phyloP scores from a whole-genome alignment of 2,888 invertebrate species.

The Drosophila nr. perissopoda region DNA sequence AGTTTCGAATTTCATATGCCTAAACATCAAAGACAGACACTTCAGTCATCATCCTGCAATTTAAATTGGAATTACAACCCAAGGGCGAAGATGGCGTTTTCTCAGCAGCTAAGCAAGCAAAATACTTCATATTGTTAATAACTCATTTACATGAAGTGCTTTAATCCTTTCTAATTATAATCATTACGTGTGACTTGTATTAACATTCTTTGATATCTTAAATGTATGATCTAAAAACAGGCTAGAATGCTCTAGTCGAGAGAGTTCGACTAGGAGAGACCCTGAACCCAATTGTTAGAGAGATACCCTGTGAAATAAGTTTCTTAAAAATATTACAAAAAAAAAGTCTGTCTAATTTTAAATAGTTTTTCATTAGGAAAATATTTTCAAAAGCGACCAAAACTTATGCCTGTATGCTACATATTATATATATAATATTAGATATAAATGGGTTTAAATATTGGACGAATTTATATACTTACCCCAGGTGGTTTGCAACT shows the following conservation, averaged over 20 bases:
- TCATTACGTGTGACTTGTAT: neutral
- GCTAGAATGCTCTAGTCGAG: neutral
- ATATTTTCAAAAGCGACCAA: neutral
- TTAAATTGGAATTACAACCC: slow-evolving; percentile 47
- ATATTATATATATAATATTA: too few species aligned
- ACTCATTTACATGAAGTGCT: neutral
- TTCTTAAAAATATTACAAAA: neutral
- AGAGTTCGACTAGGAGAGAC: neutral
- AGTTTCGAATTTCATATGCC: slow-evolving; percentile 71
- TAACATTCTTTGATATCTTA: neutral
- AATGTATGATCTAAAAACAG: neutral
- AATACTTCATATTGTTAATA: neutral
- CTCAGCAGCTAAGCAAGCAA: neutral
- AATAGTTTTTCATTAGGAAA: neutral
- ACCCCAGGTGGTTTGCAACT: neutral
- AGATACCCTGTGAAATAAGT: neutral
- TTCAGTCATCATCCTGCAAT: slow-evolving; percentile 39
- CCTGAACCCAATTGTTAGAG: neutral
- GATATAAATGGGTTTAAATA: neutral
- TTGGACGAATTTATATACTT: neutral
- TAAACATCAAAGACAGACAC: slow-evolving; percentile 65
- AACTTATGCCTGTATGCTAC: too few species aligned
- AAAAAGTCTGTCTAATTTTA: neutral
- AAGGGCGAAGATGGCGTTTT: slow-evolving; percentile 10
- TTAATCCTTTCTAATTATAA: slow-evolving; percentile 8